phyloP scores from a whole-genome alignment of 2,113 vertebrate genomes.

The Hystrix cristata region DNA sequence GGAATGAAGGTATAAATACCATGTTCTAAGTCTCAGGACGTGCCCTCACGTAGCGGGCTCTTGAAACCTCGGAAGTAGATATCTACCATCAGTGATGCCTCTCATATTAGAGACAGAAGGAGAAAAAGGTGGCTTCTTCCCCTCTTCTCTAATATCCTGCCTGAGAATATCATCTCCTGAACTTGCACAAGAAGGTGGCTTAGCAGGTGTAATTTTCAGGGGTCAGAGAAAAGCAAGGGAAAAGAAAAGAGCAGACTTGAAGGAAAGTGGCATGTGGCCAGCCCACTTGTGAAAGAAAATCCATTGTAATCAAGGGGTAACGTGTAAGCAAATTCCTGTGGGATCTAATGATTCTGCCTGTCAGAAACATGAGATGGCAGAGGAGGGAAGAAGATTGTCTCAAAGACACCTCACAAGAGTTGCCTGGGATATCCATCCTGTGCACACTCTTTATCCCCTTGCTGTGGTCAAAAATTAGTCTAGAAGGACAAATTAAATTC shows the following conservation, averaged over 20 bases:
- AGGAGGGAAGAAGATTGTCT: background rate
- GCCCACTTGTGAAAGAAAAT: background rate
- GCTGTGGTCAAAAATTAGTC: background rate
- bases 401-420: background rate
- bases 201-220: background rate
- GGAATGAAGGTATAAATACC: background rate
- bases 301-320: background rate
- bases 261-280: background rate
- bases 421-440: background rate
- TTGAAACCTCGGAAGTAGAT: background rate
- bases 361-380: background rate
- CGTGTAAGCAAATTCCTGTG: background rate
- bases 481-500: background rate
- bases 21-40: background rate
- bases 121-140: background rate
- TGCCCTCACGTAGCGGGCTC: background rate
- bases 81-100: background rate
- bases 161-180: background rate
- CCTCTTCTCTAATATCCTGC: background rate
- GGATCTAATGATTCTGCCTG: background rate
- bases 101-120: background rate
- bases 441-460: background rate
- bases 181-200: background rate
- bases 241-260: background rate
- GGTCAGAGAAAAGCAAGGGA: background rate